A percentile compares a stretch with the other conserved stretches of the same genome.
Conservation (phyloP, 2,113 vertebrate species). For the Cynocephalus volans region DNA sequence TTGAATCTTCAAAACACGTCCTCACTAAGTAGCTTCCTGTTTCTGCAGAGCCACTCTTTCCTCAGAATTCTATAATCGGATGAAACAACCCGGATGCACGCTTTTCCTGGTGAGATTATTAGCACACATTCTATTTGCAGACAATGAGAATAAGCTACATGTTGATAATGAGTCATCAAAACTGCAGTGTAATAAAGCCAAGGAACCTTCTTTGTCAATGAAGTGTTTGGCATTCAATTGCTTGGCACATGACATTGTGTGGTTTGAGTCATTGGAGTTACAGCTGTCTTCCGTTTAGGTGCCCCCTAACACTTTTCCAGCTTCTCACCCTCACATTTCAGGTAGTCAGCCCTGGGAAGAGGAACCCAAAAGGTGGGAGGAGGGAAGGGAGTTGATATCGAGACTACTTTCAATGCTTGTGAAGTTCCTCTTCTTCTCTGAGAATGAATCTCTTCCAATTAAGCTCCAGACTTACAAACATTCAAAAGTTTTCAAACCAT, state of each 20-base stretch:
- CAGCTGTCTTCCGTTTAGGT: neutral
- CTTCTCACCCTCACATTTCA: neutral
- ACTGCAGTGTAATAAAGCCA: neutral
- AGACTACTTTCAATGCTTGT: neutral
- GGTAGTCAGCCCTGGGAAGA: neutral
- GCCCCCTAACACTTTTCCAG: neutral
- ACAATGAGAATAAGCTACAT: neutral
- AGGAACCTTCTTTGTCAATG: neutral
- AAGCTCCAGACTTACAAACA: neutral
- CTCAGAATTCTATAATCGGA: neutral
- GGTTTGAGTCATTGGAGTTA: neutral
- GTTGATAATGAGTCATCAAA: neutral
- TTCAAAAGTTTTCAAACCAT: constrained; percentile 15
- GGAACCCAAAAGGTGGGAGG: neutral
- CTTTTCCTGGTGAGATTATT: neutral
- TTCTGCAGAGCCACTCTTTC: neutral
- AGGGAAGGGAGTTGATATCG: neutral
- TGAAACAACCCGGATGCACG: neutral
- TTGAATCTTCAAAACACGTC: neutral
- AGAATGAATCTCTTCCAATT: neutral
- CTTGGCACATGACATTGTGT: neutral
- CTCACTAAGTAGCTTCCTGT: neutral
- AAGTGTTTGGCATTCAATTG: neutral
- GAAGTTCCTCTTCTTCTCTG: neutral
- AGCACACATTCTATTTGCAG: neutral